Conservation (phyloP, 2,113 vertebrate genomes). For the Enhydra lutris region DNA sequence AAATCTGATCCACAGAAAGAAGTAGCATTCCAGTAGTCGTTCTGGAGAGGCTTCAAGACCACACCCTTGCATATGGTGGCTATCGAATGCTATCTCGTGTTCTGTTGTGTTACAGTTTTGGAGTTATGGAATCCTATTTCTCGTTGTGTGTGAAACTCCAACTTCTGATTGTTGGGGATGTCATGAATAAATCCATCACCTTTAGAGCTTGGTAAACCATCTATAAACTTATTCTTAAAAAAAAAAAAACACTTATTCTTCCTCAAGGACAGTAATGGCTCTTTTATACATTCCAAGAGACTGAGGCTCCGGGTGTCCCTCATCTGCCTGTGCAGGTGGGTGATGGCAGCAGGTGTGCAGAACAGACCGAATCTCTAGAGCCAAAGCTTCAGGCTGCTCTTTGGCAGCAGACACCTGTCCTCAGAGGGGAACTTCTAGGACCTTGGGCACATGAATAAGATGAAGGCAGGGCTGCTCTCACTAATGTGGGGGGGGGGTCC, state of each 20-base stretch:
- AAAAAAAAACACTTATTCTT: neutral
- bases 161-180: no score
- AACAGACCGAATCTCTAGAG: no score
- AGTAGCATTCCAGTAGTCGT: no score
- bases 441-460: neutral
- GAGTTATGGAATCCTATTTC: neutral
- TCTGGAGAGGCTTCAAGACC: neutral
- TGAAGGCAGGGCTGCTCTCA: neutral
- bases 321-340: neutral
- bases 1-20: neutral
- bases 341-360: no score
- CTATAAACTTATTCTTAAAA: neutral
- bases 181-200: neutral
- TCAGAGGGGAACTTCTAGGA: neutral
- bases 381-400: neutral
- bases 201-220: neutral
- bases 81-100: fast-evolving
- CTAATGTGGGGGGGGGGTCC: no score
- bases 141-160: neutral
- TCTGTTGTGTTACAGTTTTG: fast-evolving
- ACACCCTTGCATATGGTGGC: fast-evolving
- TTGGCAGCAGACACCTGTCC: neutral
- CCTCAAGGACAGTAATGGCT: neutral
- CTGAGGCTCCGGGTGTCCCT: neutral
- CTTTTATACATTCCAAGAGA: neutral